Percentiles rank a stretch among this genome's conserved stretches.
These are phyloP conservation scores for Pardalotus punctatus DNA, from an alignment of 2,113 vertebrate species.

Conservation along the genomic window DNA sequence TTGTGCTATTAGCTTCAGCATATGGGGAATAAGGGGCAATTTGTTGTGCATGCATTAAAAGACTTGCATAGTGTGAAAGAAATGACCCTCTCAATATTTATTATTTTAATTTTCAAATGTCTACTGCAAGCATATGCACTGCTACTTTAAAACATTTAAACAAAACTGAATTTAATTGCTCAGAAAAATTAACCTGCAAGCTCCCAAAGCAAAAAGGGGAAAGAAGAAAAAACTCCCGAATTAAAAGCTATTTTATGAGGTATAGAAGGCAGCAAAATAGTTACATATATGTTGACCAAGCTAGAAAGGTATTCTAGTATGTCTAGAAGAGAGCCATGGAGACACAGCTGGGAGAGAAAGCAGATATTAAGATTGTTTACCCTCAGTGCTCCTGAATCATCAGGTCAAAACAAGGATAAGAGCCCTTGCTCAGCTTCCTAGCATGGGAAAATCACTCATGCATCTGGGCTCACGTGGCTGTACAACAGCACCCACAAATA, in stretches of 20 bases:
- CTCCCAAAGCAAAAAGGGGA: neutral
- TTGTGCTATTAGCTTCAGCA: conserved; percentile 35
- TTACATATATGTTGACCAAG: neutral
- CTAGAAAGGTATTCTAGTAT: neutral
- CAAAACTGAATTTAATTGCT: conserved; percentile 19
- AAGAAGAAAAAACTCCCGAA: neutral
- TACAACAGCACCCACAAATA: neutral
- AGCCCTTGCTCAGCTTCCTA: neutral
- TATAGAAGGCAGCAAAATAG: neutral
- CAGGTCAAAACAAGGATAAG: neutral
- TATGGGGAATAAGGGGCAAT: conserved; percentile 10
- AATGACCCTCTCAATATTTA: conserved; percentile 43
- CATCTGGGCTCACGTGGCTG: neutral
- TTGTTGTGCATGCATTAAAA: conserved; percentile 15
- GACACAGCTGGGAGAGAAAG: neutral
- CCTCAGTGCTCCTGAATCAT: neutral
- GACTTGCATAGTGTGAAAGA: neutral
- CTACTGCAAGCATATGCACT: conserved; percentile 6
- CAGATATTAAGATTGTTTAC: neutral
- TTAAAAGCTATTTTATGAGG: neutral
- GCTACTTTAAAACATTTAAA: conserved; percentile 24
- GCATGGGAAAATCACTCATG: neutral
- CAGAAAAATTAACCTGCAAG: conserved; percentile 12
- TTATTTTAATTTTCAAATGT: conserved; percentile 50
- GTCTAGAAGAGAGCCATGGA: neutral